Base-by-base conservation (phyloP, 2,888 invertebrate species). In the Embidobia sp. region DNA sequence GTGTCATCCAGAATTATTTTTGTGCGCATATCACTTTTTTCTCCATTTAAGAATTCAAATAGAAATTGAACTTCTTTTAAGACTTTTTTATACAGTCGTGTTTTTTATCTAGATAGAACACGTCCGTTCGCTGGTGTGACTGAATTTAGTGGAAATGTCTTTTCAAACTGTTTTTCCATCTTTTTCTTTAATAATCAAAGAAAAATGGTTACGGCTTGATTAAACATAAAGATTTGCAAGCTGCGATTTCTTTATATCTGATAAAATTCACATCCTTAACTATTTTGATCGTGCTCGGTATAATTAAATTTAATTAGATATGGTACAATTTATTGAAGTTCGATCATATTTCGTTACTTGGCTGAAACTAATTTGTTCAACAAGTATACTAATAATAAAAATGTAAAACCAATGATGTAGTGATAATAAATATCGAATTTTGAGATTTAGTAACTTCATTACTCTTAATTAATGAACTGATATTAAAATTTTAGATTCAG, bases 91-190 rank as follows among this genome's bases (percentile, higher is more conserved):
- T 42, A 53, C 8, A 22, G 7, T 11, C 29, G 46, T 40, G 49
- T n/a, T 19, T 63, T 63, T 63, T 51, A 63, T 63, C 63, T 63
- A 31, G 40, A 63, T 63, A 31, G 63, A 51, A 42, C 29, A 29
- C 19, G 18, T 40, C 29, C 49, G 42, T 42, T 16, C 19, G 22
- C 29, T 63, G 42, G 27, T 63, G 49, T 42, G 63, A 63, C 49
- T 63, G 29, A 49, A 51, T 63, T 63, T 63, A 31, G 29, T 49
- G 16, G 10, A 7, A 51, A 51, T 44, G 46, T 51, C 40, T 63
- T 40, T 49, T 8, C 7, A 29, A 40, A 40, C 35, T 42, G 40
- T 63, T 63, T 40, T 63, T 63, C 49, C 29, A 48, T 48, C 48
- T 63, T 18, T 6, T 63, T 22, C 40, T 13, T 31, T 40, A 40